Evolutionary conservation across 2,113 vertebrate species (phyloP).

Genomic region (Indicator maculatus): DNA sequence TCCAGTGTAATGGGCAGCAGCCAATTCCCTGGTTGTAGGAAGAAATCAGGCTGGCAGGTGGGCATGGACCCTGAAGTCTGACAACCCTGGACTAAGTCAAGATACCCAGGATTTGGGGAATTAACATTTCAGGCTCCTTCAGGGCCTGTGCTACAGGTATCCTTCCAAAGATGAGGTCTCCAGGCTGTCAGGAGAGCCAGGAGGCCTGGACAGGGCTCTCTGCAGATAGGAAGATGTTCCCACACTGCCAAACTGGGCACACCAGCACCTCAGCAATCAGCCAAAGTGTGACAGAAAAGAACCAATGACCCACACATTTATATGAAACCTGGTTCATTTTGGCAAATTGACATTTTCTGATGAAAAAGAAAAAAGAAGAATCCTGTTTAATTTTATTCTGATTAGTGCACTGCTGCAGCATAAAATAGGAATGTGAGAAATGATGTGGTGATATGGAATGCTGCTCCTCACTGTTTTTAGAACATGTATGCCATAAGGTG

Average conservation of each 20-base stretch:
- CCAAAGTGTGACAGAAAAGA: neutral
- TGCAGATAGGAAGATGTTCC: neutral
- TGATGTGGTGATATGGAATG: neutral
- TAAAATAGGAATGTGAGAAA: neutral
- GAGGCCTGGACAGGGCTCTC: neutral
- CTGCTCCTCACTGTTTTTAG: neutral
- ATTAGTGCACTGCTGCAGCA: neutral
- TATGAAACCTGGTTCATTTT: neutral
- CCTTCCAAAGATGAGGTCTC: neutral
- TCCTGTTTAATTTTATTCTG: neutral
- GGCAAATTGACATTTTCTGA: neutral
- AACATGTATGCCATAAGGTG: neutral
- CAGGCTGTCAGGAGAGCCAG: fast-evolving
- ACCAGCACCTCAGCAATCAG: neutral
- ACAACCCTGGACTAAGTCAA: neutral
- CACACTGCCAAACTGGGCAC: fast-evolving
- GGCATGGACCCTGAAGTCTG: neutral
- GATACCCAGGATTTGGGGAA: neutral
- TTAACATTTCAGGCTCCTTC: neutral
- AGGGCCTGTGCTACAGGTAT: neutral
- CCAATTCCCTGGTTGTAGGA: neutral
- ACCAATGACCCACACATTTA: neutral
- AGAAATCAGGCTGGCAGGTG: neutral
- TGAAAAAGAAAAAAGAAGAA: neutral
- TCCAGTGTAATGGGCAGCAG: neutral